Conservation (phyloP, 1,140 invertebrate genomes). For the Drosophila mauritiana region DNA sequence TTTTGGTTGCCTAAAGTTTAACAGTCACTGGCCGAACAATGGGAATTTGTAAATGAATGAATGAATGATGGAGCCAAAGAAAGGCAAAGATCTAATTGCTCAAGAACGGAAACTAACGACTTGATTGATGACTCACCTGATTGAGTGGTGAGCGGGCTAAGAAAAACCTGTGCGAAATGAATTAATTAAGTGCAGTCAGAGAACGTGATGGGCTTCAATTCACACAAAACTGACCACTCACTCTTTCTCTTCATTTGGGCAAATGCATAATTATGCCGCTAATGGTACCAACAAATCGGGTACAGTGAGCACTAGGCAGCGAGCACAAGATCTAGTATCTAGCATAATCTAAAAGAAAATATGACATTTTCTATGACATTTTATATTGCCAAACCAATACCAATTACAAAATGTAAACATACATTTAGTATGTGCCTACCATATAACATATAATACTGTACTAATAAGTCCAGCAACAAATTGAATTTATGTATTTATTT, state of each 20-base stretch:
- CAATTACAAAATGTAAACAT: too few species aligned
- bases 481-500: conserved; percentile 21
- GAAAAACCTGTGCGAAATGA: conserved; percentile 4
- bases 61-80: conserved; percentile 8
- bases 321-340: not conserved
- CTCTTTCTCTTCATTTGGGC: conserved; percentile 15
- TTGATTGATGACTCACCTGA: conserved; percentile 30
- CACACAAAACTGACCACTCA: conserved; percentile 2
- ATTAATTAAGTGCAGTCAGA: conserved; percentile 39
- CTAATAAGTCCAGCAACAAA: not conserved
- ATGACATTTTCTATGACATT: too few species aligned
- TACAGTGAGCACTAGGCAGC: conserved; percentile 11
- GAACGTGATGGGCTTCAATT: conserved; percentile 8
- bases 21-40: conserved; percentile 3
- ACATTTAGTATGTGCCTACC: too few species aligned
- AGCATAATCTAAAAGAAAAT: too few species aligned
- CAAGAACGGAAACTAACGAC: not conserved
- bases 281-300: conserved; percentile 13
- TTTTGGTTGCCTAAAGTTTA: conserved; percentile 16
- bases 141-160: not conserved
- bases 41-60: conserved; percentile 9
- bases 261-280: conserved; percentile 5
- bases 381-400: too few species aligned
- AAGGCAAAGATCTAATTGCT: conserved; percentile 9
- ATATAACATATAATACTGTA: not conserved